A percentile compares a stretch with the other conserved stretches of the same genome.
Conservation (phyloP, 2,888 invertebrate species). For the Ophion obscuratus region DNA sequence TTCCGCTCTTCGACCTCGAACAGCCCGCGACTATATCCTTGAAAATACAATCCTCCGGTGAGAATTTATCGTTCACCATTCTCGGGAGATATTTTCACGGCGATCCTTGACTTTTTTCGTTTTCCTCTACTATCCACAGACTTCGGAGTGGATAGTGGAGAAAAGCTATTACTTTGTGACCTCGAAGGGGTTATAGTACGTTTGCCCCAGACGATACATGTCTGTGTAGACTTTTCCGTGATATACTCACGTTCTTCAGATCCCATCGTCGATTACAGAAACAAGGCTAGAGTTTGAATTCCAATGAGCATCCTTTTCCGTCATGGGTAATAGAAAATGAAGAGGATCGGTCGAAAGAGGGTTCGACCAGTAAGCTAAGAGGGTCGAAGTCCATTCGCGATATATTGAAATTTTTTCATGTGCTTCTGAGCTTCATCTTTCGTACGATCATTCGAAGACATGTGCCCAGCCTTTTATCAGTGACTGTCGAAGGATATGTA, state of each 20-base stretch:
- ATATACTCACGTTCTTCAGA: not conserved
- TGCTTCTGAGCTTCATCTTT: no score
- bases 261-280: not conserved
- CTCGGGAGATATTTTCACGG: constrained; percentile 44
- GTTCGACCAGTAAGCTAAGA: not conserved
- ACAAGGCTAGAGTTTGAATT: constrained; percentile 46
- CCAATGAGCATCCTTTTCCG: constrained; percentile 40
- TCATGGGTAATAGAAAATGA: not conserved
- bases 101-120: constrained; percentile 33
- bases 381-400: no score
- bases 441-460: no score
- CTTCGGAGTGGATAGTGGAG: constrained; percentile 13
- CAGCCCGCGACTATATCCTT: not conserved
- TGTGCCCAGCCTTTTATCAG: not conserved
- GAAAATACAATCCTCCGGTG: constrained; percentile 27
- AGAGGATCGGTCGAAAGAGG: not conserved
- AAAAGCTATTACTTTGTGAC: constrained; percentile 42
- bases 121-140: constrained; percentile 10
- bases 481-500: no score
- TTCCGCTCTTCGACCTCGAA: not conserved
- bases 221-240: not conserved
- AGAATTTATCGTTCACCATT: constrained; percentile 60
- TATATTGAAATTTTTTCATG: no score
- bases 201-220: constrained; percentile 2
- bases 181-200: constrained; percentile 32